A percentile compares a stretch with the other conserved stretches of the same genome.
Conservation (phyloP, 2,797 vertebrate species). For the Neosilurus mollespiculum region DNA sequence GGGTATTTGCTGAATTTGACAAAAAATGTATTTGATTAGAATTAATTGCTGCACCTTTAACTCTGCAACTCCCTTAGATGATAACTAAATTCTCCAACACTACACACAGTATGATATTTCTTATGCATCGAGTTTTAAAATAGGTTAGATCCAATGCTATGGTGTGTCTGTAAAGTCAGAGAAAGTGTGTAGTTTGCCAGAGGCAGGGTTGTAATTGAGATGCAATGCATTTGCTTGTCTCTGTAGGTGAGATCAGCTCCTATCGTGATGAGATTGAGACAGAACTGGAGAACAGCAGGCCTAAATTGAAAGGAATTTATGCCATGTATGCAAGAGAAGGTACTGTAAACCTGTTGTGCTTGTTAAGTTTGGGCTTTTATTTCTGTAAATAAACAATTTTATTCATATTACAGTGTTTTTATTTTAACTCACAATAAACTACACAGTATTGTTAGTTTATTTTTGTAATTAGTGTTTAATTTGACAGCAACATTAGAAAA, state of each 20-base stretch:
- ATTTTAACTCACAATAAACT: not conserved
- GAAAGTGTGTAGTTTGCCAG: slow-evolving; percentile 1
- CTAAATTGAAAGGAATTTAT: slow-evolving; percentile 87
- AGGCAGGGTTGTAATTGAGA: slow-evolving; percentile 1
- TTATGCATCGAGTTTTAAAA: not conserved
- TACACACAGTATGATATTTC: not conserved
- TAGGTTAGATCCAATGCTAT: not conserved
- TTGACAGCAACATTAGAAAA: slow-evolving; percentile 7
- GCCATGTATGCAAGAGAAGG: slow-evolving; percentile 82
- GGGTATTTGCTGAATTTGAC: no score
- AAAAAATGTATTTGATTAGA: no score
- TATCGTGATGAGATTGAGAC: slow-evolving; percentile 95
- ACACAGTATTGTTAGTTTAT: slow-evolving; percentile 13
- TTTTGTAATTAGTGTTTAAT: slow-evolving; percentile 3
- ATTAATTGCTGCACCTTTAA: no score
- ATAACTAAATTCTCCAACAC: not conserved
- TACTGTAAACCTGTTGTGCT: slow-evolving; percentile 28
- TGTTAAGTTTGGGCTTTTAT: not conserved
- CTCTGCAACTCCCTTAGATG: not conserved
- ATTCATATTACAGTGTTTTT: not conserved
- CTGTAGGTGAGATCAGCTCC: slow-evolving; percentile 87
- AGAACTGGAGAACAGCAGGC: slow-evolving; percentile 88
- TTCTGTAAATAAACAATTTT: not conserved
- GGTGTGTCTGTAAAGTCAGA: not conserved
- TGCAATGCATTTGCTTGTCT: slow-evolving; percentile 33